These are phyloP conservation scores for Elephas maximus DNA, from an alignment of 2,113 vertebrate genomes.

Conservation along the genomic window DNA sequence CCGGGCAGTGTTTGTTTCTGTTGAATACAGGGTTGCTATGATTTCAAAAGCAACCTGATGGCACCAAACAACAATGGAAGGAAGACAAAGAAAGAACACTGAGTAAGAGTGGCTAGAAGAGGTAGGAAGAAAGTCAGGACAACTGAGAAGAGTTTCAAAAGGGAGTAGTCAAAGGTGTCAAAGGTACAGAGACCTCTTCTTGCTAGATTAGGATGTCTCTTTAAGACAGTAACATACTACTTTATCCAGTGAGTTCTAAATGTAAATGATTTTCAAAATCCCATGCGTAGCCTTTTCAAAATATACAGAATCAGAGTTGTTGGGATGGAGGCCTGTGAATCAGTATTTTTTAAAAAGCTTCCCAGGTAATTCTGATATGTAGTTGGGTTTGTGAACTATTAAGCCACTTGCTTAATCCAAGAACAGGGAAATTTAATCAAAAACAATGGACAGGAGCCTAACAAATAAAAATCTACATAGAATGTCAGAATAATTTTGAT, in stretches of 20 bases:
- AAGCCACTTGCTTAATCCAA: background rate
- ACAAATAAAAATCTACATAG: background rate
- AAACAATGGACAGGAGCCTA: background rate
- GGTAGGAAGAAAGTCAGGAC: background rate
- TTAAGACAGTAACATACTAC: background rate
- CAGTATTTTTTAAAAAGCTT: background rate
- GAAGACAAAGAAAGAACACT: background rate
- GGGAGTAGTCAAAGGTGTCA: background rate
- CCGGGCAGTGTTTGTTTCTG: too few relatives aligned
- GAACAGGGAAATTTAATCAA: constrained; percentile 4
- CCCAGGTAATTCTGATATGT: background rate
- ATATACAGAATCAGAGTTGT: background rate
- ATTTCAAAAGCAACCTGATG: too few relatives aligned
- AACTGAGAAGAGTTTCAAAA: background rate
- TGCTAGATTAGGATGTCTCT: background rate
- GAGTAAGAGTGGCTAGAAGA: background rate
- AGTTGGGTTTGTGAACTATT: background rate
- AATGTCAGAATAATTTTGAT: background rate
- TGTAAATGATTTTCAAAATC: background rate
- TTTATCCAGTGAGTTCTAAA: background rate
- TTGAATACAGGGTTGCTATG: too few relatives aligned
- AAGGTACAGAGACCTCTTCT: background rate
- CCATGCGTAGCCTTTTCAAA: background rate
- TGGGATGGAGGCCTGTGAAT: background rate
- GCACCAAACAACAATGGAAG: too few relatives aligned